These are phyloP conservation scores for Anastatus disparis DNA, from an alignment of 1,140 invertebrate genomes.

Conservation along the genomic window DNA sequence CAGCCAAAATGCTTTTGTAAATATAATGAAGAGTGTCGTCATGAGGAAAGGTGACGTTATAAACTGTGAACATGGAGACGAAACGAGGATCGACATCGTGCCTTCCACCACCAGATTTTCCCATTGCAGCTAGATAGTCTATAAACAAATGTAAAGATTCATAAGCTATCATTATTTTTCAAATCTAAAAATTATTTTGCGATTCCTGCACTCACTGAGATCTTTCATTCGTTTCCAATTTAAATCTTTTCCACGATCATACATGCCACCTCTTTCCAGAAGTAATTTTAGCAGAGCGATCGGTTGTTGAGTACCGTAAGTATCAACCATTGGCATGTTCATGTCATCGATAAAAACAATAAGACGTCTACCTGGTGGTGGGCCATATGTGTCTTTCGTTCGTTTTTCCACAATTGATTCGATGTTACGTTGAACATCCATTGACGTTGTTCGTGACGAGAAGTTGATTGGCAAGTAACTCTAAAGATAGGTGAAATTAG, in stretches of 20 bases:
- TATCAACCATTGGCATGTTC: slow-evolving; percentile 92
- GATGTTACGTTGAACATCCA: slow-evolving; percentile 87
- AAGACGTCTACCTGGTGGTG: slow-evolving; percentile 85
- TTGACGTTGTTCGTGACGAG: slow-evolving; percentile 87
- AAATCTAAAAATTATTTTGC: neutral
- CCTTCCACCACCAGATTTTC: slow-evolving; percentile 83
- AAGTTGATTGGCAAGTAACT: slow-evolving; percentile 86
- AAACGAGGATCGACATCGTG: slow-evolving; percentile 92
- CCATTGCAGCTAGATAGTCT: slow-evolving; percentile 85
- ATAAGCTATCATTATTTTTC: neutral
- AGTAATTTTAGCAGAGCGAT: slow-evolving; percentile 89
- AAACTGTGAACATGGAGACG: slow-evolving; percentile 87
- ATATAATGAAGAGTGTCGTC: slow-evolving; percentile 83
- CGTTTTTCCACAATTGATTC: slow-evolving; percentile 89
- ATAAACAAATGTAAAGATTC: slow-evolving; percentile 42
- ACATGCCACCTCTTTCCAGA: slow-evolving; percentile 86
- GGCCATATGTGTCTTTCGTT: slow-evolving; percentile 89
- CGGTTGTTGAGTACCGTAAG: slow-evolving; percentile 92
- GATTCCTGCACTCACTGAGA: slow-evolving; percentile 67
- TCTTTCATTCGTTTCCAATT: slow-evolving; percentile 91
- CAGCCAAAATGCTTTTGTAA: slow-evolving; percentile 82
- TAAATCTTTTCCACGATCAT: slow-evolving; percentile 88
- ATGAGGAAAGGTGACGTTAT: slow-evolving; percentile 85
- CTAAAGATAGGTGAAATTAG: slow-evolving; percentile 53
- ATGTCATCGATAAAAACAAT: slow-evolving; percentile 93